Evolutionary conservation across 2,888 invertebrate species (phyloP).

Genomic region (Metellina segmentata): DNA sequence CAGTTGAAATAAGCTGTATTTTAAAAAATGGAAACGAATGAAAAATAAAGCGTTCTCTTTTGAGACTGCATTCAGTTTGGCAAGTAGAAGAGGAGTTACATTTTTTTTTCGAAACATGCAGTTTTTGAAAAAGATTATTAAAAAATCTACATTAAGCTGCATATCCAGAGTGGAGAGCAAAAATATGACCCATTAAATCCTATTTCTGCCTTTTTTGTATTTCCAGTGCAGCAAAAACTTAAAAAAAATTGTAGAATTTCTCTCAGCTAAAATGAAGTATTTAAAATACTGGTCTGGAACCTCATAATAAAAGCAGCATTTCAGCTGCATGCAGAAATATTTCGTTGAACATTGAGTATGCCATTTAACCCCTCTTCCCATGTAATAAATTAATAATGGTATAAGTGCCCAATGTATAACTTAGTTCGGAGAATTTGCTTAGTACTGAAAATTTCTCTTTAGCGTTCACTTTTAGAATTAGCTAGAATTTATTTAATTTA

Average conservation of each 20-base stretch:
- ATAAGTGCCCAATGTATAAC: not conserved
- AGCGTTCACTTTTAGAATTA: too few species aligned
- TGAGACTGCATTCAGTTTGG: conserved; percentile 18
- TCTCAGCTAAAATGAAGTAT: conserved; percentile 14
- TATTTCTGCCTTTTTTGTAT: conserved; percentile 25
- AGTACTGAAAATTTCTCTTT: not conserved
- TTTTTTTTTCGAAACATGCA: conserved; percentile 14
- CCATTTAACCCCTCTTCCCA: not conserved
- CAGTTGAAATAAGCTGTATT: conserved; percentile 29
- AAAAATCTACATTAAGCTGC: conserved; percentile 21
- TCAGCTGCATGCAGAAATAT: not conserved
- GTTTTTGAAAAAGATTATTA: conserved; percentile 10
- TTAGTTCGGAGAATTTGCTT: not conserved
- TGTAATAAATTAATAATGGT: not conserved
- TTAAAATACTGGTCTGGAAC: conserved; percentile 29
- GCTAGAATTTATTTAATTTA: too few species aligned
- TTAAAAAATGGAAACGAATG: conserved; percentile 20
- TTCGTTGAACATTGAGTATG: not conserved
- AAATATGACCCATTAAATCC: conserved; percentile 22
- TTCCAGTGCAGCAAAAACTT: conserved; percentile 18
- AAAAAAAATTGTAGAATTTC: conserved; percentile 17
- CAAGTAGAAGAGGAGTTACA: conserved; percentile 25
- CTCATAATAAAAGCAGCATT: conserved; percentile 5
- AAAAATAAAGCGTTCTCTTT: conserved; percentile 21
- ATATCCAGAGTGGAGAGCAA: conserved; percentile 9